Conservation (phyloP, 2,113 vertebrate species). For the Bolborhynchus lineola region DNA sequence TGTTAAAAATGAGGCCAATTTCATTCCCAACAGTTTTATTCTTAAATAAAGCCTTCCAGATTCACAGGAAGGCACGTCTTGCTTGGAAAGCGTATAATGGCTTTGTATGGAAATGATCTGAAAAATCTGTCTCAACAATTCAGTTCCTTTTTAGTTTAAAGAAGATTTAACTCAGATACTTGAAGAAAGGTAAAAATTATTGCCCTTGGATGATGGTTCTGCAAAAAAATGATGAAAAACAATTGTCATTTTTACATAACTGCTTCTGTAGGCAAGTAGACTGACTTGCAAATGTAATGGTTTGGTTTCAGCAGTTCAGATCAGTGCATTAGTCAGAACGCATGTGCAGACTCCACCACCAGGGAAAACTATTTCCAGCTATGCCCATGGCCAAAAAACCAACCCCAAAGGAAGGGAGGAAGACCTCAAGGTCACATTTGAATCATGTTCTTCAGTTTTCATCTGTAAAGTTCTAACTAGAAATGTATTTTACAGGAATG, state of each 20-base stretch:
- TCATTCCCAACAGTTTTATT: background rate
- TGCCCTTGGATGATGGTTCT: background rate
- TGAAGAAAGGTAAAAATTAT: background rate
- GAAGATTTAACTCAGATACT: background rate
- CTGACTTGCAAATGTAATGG: background rate
- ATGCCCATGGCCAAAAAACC: background rate
- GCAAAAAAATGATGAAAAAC: background rate
- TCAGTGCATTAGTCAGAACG: background rate
- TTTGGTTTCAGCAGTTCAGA: background rate
- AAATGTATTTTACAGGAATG: fast-evolving
- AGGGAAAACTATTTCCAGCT: background rate
- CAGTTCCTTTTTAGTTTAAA: background rate
- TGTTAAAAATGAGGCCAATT: background rate
- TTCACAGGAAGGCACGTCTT: background rate
- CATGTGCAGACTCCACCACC: no score
- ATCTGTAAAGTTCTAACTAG: background rate
- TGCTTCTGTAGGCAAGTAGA: background rate
- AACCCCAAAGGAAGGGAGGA: background rate
- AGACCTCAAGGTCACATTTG: background rate
- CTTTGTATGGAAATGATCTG: background rate
- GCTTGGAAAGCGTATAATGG: background rate
- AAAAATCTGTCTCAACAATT: background rate
- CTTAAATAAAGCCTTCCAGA: background rate
- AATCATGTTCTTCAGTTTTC: background rate
- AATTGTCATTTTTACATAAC: background rate